phyloP scores from a whole-genome alignment of 2,113 vertebrate genomes.

The Toxotes jaculatrix region DNA sequence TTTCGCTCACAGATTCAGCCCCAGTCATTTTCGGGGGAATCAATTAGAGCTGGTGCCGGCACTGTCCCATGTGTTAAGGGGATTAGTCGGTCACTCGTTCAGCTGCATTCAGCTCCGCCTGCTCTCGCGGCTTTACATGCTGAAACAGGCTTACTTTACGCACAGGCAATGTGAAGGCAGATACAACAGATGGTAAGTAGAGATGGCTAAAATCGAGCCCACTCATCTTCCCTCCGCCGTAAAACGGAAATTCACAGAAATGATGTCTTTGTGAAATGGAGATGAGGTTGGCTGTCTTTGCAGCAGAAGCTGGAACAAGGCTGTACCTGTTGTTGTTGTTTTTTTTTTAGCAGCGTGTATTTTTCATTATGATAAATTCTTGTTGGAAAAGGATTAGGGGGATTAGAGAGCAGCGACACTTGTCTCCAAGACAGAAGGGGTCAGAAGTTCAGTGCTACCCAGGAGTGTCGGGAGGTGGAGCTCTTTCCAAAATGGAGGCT shows the following conservation, averaged over 20 bases:
- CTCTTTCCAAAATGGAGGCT: slow-evolving; percentile 70
- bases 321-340: slow-evolving; percentile 29
- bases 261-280: slow-evolving; percentile 10
- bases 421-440: slow-evolving; percentile 78
- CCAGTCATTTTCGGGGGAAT: slow-evolving; percentile 88
- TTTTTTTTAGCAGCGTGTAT: slow-evolving; percentile 4
- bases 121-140: slow-evolving; percentile 78
- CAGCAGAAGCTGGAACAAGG: slow-evolving; percentile 1
- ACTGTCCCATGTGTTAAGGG: slow-evolving; percentile 88
- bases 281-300: slow-evolving; percentile 9
- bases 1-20: slow-evolving; percentile 86
- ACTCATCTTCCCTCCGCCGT: slow-evolving; percentile 22
- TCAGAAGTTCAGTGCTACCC: slow-evolving; percentile 82
- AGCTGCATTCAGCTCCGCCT: slow-evolving; percentile 85
- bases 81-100: slow-evolving; percentile 89
- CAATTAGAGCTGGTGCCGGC: slow-evolving; percentile 91
- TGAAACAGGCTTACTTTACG: slow-evolving; percentile 84
- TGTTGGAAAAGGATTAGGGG: slow-evolving; percentile 70
- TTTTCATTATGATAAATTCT: slow-evolving; percentile 57
- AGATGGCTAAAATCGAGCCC: slow-evolving; percentile 71
- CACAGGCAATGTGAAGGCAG: slow-evolving; percentile 76
- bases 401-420: slow-evolving; percentile 74
- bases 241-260: slow-evolving; percentile 34
- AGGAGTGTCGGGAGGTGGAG: slow-evolving; percentile 65
- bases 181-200: slow-evolving; percentile 90